Conservation (phyloP, 2,888 invertebrate genomes). For the Hydroisotoma schaefferi region DNA sequence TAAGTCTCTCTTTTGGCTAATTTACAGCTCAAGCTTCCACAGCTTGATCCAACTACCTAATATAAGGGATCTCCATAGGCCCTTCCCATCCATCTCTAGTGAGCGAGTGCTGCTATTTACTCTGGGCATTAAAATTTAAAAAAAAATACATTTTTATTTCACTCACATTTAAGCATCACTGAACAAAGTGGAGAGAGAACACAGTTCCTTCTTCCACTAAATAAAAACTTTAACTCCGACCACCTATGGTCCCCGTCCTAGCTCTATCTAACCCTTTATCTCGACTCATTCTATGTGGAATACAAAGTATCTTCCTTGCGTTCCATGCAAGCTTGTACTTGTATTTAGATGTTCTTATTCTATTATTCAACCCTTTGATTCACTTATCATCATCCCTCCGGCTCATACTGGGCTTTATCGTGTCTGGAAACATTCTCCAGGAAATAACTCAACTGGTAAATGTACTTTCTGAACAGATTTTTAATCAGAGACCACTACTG, state of each 20-base stretch:
- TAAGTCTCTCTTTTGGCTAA: conserved; percentile 37
- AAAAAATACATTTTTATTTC: conserved; percentile 19
- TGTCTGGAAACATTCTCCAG: conserved; percentile 8
- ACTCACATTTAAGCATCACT: conserved; percentile 11
- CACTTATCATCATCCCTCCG: not conserved
- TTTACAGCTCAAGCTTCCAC: conserved; percentile 29
- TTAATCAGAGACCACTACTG: conserved; percentile 11
- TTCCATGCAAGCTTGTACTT: not conserved
- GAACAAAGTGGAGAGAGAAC: no score
- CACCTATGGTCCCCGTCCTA: conserved; percentile 11
- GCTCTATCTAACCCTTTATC: not conserved
- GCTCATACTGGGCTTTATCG: no score
- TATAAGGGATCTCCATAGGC: conserved; percentile 1
- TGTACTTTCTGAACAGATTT: conserved; percentile 9
- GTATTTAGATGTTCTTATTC: not conserved
- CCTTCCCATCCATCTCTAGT: not conserved
- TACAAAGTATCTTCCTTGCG: no score
- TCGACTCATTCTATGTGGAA: not conserved
- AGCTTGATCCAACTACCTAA: no score
- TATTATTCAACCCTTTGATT: conserved; percentile 3
- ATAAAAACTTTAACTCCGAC: no score
- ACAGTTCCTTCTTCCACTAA: conserved; percentile 3
- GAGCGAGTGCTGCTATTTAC: no score
- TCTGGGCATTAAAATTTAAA: not conserved
- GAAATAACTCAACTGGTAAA: conserved; percentile 11